Percentiles rank a stretch among this genome's conserved stretches.
These are phyloP conservation scores for Micronisus gabar DNA, from an alignment of 2,113 vertebrate species.

Conservation along the genomic window DNA sequence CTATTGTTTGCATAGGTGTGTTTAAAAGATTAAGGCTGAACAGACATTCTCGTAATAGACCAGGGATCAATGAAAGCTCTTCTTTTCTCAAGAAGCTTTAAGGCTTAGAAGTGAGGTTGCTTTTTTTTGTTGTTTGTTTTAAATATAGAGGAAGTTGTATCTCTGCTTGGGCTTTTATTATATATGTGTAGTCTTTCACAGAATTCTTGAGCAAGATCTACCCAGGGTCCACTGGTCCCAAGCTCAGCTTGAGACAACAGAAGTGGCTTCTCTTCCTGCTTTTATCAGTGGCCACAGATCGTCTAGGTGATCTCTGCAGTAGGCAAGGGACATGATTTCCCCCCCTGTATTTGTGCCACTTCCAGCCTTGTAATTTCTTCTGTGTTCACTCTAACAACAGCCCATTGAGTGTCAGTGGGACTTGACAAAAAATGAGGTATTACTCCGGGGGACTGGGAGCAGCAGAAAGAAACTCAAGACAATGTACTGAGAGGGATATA, in stretches of 20 bases:
- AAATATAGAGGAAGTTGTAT: not conserved
- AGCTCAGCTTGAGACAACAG: not conserved
- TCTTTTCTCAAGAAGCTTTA: conserved; percentile 28
- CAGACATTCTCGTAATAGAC: conserved; percentile 25
- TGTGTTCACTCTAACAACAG: not conserved
- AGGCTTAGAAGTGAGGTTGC: not conserved
- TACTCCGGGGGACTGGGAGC: not conserved
- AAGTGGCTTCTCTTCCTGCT: not conserved
- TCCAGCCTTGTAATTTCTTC: not conserved
- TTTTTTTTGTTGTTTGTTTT: not conserved
- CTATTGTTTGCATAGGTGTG: conserved; percentile 15
- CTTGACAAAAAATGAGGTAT: not conserved
- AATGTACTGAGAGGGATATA: not conserved
- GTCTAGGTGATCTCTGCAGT: not conserved
- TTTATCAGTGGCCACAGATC: not conserved
- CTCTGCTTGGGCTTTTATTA: not conserved
- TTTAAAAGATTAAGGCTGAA: conserved; percentile 50
- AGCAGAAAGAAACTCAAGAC: not conserved
- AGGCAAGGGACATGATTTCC: not conserved
- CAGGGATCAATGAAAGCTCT: conserved; percentile 28
- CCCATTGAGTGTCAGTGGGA: not conserved
- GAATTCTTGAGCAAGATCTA: not conserved
- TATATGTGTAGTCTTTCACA: not conserved
- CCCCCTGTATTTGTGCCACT: not conserved
- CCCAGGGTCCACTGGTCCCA: not conserved